phyloP scores from a whole-genome alignment of 2,888 invertebrate species.

The Clunio marinus region DNA sequence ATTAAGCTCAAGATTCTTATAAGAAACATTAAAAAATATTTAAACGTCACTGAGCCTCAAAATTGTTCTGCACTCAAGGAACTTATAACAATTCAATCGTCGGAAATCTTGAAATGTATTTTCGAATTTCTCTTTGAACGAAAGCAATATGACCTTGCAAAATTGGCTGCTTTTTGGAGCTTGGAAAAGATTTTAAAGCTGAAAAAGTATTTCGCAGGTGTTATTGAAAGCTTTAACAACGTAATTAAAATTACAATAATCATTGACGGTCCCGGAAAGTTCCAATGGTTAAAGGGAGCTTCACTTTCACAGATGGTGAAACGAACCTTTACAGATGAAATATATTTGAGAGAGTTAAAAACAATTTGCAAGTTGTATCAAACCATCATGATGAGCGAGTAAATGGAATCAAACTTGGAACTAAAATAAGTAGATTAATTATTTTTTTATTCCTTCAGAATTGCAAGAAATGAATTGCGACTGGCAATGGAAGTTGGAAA shows the following conservation, averaged over 20 bases:
- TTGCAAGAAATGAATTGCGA: not conserved
- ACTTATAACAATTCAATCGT: not conserved
- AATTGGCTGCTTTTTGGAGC: slow-evolving; percentile 35
- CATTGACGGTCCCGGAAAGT: not conserved
- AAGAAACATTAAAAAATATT: not conserved
- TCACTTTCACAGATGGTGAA: not conserved
- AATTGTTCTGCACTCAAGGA: not conserved
- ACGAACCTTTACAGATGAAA: not conserved
- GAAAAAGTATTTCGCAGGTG: not conserved
- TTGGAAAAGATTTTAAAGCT: slow-evolving; percentile 13
- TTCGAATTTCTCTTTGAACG: not conserved
- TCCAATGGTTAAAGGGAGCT: not conserved
- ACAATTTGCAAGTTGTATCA: slow-evolving; percentile 29
- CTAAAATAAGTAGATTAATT: not conserved
- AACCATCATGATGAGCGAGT: slow-evolving; percentile 20
- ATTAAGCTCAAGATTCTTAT: not conserved
- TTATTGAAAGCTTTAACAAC: slow-evolving; percentile 34
- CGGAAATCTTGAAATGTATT: not conserved
- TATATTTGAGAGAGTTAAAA: slow-evolving; percentile 7
- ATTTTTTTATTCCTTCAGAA: not conserved
- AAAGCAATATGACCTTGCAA: slow-evolving; percentile 12
- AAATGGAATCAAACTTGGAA: not conserved
- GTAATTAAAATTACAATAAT: slow-evolving; percentile 5
- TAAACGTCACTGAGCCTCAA: not conserved
- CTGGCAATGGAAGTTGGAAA: not conserved